A percentile compares a stretch with the other conserved stretches of the same genome.
These are phyloP conservation scores for Zoanthus sociatus DNA, from an alignment of 92 coral and sea anemone species.

Conservation along the genomic window DNA sequence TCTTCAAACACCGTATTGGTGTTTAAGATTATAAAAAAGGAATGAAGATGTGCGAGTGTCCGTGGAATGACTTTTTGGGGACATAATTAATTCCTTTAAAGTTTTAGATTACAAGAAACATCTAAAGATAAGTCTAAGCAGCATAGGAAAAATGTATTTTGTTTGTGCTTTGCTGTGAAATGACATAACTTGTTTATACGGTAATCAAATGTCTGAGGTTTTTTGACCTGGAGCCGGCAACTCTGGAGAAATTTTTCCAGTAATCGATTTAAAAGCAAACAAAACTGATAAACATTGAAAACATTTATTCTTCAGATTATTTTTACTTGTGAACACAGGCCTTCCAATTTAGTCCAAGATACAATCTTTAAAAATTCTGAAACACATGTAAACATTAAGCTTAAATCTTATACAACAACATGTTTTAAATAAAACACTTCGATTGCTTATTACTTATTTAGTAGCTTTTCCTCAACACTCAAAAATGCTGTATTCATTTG, in stretches of 20 bases:
- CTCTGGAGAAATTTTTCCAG: slow-evolving; percentile 34
- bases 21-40: slow-evolving; percentile 28
- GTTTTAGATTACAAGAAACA: slow-evolving; percentile 30
- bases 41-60: slow-evolving; percentile 20
- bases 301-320: neutral
- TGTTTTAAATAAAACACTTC: neutral
- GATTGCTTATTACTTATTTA: slow-evolving; percentile 26
- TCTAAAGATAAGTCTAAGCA: slow-evolving; percentile 15
- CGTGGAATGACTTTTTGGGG: slow-evolving; percentile 32
- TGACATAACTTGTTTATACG: slow-evolving; percentile 35
- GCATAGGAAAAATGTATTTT: slow-evolving; percentile 27
- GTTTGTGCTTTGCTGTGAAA: slow-evolving; percentile 28
- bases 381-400: slow-evolving; percentile 5
- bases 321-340: neutral
- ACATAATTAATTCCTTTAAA: slow-evolving; percentile 33
- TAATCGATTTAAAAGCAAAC: neutral
- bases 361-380: neutral
- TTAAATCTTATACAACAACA: neutral
- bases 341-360: neutral
- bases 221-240: slow-evolving; percentile 28
- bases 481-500: slow-evolving; percentile 36
- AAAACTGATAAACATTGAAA: neutral
- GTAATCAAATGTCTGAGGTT: slow-evolving; percentile 32
- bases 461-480: slow-evolving; percentile 19
- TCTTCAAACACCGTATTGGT: slow-evolving; percentile 25